phyloP scores from a whole-genome alignment of 2,888 invertebrate species.

The Muscina levida region DNA sequence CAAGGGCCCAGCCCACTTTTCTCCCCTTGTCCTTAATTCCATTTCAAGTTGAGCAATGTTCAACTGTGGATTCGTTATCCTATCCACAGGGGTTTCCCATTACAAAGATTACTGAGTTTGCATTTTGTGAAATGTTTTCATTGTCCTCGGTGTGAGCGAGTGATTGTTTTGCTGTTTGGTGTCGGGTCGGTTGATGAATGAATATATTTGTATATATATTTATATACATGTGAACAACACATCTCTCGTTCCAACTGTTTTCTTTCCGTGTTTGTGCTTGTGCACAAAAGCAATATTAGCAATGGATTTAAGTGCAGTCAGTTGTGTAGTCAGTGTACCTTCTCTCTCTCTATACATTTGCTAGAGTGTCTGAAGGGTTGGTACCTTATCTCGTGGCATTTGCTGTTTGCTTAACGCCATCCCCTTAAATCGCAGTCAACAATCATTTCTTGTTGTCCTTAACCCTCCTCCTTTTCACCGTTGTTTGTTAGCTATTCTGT shows the following conservation, averaged over 20 bases:
- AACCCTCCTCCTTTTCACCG: slow-evolving; percentile 27
- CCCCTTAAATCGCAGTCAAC: slow-evolving; percentile 13
- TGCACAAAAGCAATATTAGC: slow-evolving; percentile 58
- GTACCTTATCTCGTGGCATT: slow-evolving; percentile 51
- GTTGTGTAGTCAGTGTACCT: no score
- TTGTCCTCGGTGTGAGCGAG: neutral
- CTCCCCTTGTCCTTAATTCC: slow-evolving; percentile 26
- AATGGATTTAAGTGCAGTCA: slow-evolving; percentile 60
- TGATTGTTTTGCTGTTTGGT: slow-evolving; percentile 27
- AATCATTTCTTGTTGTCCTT: slow-evolving; percentile 24
- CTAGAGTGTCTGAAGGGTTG: slow-evolving; percentile 48
- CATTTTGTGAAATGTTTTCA: neutral
- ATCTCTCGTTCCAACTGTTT: neutral
- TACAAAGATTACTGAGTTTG: slow-evolving; percentile 15
- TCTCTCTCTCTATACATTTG: neutral
- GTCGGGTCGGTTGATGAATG: slow-evolving; percentile 15
- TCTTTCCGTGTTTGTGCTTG: no score
- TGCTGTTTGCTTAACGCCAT: slow-evolving; percentile 21
- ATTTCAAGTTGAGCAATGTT: slow-evolving; percentile 44
- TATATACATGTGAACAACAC: no score
- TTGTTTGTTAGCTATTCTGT: slow-evolving; percentile 16
- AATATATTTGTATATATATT: neutral
- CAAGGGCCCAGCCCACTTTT: slow-evolving; percentile 62
- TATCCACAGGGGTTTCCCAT: slow-evolving; percentile 64
- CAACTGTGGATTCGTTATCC: slow-evolving; percentile 60